Base-by-base conservation (phyloP, 2,113 vertebrate species). In the Rostratula benghalensis region DNA sequence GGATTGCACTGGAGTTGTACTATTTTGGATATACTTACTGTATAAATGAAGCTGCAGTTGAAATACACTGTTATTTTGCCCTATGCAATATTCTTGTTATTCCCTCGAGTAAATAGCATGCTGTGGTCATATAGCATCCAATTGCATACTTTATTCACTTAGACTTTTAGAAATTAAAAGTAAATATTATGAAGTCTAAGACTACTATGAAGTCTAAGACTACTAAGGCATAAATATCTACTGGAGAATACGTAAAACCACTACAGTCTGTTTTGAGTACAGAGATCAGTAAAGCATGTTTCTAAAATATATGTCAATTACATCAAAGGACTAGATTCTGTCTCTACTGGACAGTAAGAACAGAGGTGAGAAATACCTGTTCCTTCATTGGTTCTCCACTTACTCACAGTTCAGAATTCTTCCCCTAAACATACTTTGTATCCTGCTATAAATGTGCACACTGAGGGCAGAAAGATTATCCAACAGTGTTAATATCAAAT, bases 401-500 rank as follows among this genome's bases (percentile, higher is more conserved):
- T 80, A 25, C 33, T 53, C 57, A 50, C 13, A 74, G 28, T 27
- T 21, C 13, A 63, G 20, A 10, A 88, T 54, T 92, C 35, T 80
- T 65, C 16, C 8, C 24, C 27, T 11, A 69, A 53, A 77, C 10
- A 31, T 74, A 31, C 19, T 65, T 92, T 59, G 61, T 65, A 83
- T 59, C 25, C 46, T 74, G 11, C 25, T 96, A 89, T 81, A 93
- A 70, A 83, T 83, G 90, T 70, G 88, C 79, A 87, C 54, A 82
- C 30, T 21, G 64, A 87, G 41, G 50, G 28, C 8, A 8, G 50
- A 88, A 94, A 81, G 50, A 81, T 83, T 90, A 83, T 70, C 59
- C 56, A 70, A 22, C 18, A 51, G 28, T 63, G 86, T 83, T 94
- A 90, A 83, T 81, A 51, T 86, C 20, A 87, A 93, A 94, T 92